Evolutionary conservation across 2,113 vertebrate genomes (phyloP).

Genomic region (Callospermophilus lateralis): DNA sequence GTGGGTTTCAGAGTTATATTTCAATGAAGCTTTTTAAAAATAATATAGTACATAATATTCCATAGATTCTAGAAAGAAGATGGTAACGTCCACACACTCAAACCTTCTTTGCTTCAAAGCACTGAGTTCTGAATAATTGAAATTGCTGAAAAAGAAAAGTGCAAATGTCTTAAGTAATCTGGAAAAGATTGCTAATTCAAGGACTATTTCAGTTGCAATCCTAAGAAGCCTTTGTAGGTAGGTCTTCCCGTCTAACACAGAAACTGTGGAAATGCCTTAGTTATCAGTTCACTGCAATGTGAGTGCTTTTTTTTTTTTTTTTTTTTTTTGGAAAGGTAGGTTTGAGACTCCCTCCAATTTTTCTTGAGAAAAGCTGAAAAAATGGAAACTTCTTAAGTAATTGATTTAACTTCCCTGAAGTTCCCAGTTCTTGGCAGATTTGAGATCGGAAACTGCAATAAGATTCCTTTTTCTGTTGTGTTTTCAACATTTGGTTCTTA

Average conservation of each 20-base stretch:
- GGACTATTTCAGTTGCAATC: background rate
- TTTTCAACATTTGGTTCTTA: conserved; percentile 81
- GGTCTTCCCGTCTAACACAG: background rate
- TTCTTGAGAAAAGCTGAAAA: conserved; percentile 81
- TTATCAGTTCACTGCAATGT: conserved; percentile 51
- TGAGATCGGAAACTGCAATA: conserved; percentile 72
- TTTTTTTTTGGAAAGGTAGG: conserved; percentile 60
- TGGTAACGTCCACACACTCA: background rate
- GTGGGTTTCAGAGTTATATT: background rate
- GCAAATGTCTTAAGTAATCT: background rate
- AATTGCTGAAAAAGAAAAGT: background rate
- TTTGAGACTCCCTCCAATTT: conserved; percentile 62
- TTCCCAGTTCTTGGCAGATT: conserved; percentile 68
- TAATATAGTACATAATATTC: background rate
- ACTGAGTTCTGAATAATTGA: background rate
- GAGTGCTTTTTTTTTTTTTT: background rate
- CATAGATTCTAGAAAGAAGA: conserved; percentile 25
- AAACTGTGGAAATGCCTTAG: conserved; percentile 51
- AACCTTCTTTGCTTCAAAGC: background rate
- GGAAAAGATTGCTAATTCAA: background rate
- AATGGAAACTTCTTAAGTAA: conserved; percentile 79
- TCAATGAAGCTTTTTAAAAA: background rate
- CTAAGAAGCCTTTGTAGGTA: background rate
- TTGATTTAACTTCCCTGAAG: conserved; percentile 80
- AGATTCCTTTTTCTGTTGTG: conserved; percentile 73